Evolutionary conservation across 2,113 vertebrate genomes (phyloP).

Genomic region (Caranx ignobilis): DNA sequence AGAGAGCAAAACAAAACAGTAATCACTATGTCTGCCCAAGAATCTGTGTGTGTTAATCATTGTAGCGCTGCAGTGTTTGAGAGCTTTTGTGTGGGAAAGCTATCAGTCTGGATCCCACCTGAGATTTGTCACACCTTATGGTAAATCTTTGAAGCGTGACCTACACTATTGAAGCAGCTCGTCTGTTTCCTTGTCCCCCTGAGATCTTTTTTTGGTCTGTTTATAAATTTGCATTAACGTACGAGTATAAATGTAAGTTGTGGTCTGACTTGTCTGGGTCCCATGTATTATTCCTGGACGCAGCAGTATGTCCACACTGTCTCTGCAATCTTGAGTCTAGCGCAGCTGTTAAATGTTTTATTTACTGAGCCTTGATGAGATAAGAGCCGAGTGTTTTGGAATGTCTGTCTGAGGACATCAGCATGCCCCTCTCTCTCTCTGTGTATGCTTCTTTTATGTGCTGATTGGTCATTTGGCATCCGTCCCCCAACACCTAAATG

Average conservation of each 20-base stretch:
- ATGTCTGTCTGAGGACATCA: conserved; percentile 71
- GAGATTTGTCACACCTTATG: conserved; percentile 59
- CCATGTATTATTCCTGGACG: conserved; percentile 32
- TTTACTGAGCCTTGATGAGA: conserved; percentile 81
- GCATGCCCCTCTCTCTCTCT: conserved; percentile 48
- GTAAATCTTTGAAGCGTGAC: conserved; percentile 56
- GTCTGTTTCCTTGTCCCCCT: conserved; percentile 40
- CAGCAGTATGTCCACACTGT: conserved; percentile 26
- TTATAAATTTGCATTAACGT: conserved; percentile 29
- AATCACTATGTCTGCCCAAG: conserved; percentile 35
- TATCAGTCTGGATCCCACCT: conserved; percentile 42
- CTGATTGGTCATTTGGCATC: conserved; percentile 75
- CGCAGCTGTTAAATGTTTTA: conserved; percentile 79
- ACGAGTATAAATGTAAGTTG: conserved; percentile 28
- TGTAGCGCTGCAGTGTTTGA: conserved; percentile 3
- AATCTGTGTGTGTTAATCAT: conserved; percentile 40
- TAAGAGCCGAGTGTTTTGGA: conserved; percentile 71
- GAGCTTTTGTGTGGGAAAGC: conserved; percentile 32
- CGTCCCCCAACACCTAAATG: conserved; percentile 62
- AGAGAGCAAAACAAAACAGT: conserved; percentile 25
- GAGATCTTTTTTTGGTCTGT: conserved; percentile 25
- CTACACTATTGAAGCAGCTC: conserved; percentile 14
- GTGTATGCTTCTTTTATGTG: conserved; percentile 63
- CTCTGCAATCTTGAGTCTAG: conserved; percentile 38
- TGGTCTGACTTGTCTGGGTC: conserved; percentile 27